Evolutionary conservation across 2,888 invertebrate species (phyloP), one percentile per base, ranked within the genome.

Genomic region (Meghimatium bilineatum): DNA sequence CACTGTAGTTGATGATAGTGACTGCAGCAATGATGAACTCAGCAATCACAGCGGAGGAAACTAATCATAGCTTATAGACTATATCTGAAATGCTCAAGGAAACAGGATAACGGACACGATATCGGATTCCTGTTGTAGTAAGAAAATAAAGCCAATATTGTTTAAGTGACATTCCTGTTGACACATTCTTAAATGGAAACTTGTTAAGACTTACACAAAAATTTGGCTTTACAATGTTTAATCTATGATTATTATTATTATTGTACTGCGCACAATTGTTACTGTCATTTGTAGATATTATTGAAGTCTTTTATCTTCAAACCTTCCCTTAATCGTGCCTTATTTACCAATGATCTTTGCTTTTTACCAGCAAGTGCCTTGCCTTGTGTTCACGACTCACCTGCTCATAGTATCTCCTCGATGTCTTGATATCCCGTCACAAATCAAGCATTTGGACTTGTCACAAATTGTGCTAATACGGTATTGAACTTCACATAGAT

Each of bases 21-120:
- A 84, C 36, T 66, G 69, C 69, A 80, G 75, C 67, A 75, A 84
- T 34, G 84, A 84, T 20, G 84, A 80, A 63, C 60, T 79, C 12
- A 79, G 83, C 34, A 79, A 78, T 38, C 83, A 83, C 79, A 83
- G 83, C 38, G 79, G 74, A 56, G 72, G 82, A 32, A 60, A 71
- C 63, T 81, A 29, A 77, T n/a, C 20, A 56, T 3, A 12, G 23
- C 2, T 23, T 2, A n/a, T 3, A 63, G 3, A 63, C 6, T 63
- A 5, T 63, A 12, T 23, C n/a, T 63, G 1, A 63, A 8, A 63
- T n/a, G 60, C 60, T 63, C 60, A n/a, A 63, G 23, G n/a, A n/a
- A n/a, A 63, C 60, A 63, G 17, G 3, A 56, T 49, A 56, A n/a
- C n/a, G n/a, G n/a, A 56, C 12, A n/a, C 3, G 60, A 63, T 23